phyloP scores from a whole-genome alignment of 2,113 vertebrate species.

The Bungarus multicinctus region DNA sequence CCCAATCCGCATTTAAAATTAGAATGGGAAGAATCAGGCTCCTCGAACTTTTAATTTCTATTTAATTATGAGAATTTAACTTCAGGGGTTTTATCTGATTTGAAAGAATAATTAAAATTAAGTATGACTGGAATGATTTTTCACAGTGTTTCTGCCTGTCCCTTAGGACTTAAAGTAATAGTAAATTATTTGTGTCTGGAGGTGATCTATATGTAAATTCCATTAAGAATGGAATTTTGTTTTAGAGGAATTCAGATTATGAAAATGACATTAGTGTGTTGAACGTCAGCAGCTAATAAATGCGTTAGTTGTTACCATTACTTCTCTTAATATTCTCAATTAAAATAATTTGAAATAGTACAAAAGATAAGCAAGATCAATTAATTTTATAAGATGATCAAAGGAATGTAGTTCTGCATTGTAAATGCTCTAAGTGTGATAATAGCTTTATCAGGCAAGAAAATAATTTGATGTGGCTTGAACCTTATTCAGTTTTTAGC shows the following conservation, averaged over 20 bases:
- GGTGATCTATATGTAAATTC: conserved; percentile 89
- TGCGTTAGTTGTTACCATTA: conserved; percentile 82
- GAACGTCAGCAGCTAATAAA: conserved; percentile 76
- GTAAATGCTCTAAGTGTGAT: conserved; percentile 73
- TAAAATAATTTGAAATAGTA: conserved; percentile 88
- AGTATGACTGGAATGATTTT: conserved; percentile 86
- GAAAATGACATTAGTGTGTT: conserved; percentile 72
- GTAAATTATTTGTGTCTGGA: conserved; percentile 86
- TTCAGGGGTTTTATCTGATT: conserved; percentile 83
- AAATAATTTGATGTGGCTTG: conserved; percentile 73
- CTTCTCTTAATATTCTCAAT: conserved; percentile 86
- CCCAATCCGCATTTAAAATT: conserved; percentile 79
- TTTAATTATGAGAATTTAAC: conserved; percentile 83
- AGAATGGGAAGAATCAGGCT: conserved; percentile 72
- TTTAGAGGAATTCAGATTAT: conserved; percentile 82
- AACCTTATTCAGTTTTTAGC: conserved; percentile 68
- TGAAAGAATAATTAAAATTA: conserved; percentile 97
- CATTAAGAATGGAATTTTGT: conserved; percentile 80
- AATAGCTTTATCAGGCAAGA: conserved; percentile 74
- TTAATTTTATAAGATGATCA: conserved; percentile 84
- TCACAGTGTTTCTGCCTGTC: conserved; percentile 75
- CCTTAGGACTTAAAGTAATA: conserved; percentile 82
- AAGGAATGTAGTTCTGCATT: conserved; percentile 77
- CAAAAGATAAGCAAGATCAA: conserved; percentile 89
- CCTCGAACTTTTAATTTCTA: conserved; percentile 85